Evolutionary conservation across 2,888 invertebrate species (phyloP), one percentile per base, ranked within the genome.

Genomic region (Cyrtodaria siliqua): DNA sequence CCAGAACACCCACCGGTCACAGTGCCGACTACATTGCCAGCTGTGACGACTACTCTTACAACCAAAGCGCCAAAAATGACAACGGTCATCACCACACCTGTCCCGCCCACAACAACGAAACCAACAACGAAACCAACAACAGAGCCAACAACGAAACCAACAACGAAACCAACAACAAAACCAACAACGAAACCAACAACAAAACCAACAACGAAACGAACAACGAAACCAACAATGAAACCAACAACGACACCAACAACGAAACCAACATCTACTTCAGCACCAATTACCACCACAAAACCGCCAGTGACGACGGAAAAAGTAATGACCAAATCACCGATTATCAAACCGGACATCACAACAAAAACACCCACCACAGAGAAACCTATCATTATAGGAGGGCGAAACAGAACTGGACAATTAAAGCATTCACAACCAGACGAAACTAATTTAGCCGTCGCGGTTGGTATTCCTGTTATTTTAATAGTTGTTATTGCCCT

Each of bases 381-480:
- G 24, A 68, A 42, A 40, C 29, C 52, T n/a, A 68, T 61, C 18
- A 49, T 75, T 38, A 42, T 64, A 50, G 50, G 59, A 8, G 53
- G 62, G 26, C 57, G 6, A 33, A 33, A 33, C 12, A 4, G 12
- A 33, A 33, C 72, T 8, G 29, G 74, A 9, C 60, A 50, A 49
- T 52, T 59, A 23, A 27, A 44, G 27, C 66, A 62, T 24, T 26
- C 64, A n/a, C 24, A 40, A 9, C 26, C 69, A 24, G 24, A 62
- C n/a, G 63, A 53, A 47, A 49, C 68, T 26, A 61, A 66, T 18
- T 23, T 79, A 23, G 78, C 53, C 0, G 44, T 81, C 23, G 76
- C 68, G 8, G 71, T 85, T 26, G 79, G 75, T 0, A 70, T 86
- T 2, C 82, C 84, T n/a, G 44, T 86, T 16, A 61, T 85, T 40